Evolutionary conservation across 2,888 invertebrate species (phyloP), one percentile per base, ranked within the genome.

Genomic region (Calliphora vomitoria): DNA sequence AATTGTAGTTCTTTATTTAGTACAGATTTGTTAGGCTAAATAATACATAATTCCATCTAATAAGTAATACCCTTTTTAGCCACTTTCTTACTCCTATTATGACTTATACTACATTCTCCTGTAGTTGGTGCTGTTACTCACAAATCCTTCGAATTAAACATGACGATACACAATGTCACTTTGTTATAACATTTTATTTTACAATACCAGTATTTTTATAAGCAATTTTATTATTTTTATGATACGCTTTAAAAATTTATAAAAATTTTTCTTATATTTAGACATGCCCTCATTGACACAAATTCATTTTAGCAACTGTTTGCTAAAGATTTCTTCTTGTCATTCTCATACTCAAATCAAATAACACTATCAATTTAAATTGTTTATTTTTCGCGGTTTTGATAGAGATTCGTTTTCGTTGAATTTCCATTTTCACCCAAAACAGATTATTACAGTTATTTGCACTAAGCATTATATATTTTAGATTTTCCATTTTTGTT

Each of bases 301-400:
- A 20, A 20, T 53, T 25, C 10, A 10, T 47, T 75, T 47, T 31
- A 41, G 10, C 35, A 64, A 50, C 64, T 38, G 20, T 47, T 50
- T 50, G 60, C 60, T 44, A 1, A 44, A 58, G 11, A 38, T 18
- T 35, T 18, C 15, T 5, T n/a, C 41, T 38, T 47, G 31, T 62
- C 25, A 31, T 53, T 31, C n/a, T 11, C 8, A 55, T 8, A 5
- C 25, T 11, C 20, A 62, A 60, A 80, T 62, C 38, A 64, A 41
- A 64, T 64, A 18, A 41, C 25, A 64, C 41, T 71, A 38, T 15
- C 62, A 64, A 62, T 64, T 50, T 25, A 41, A 71, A 41, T 18
- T 53, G 38, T 72, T 71, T 53, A 41, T 25, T 72, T 53, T 81
- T 72, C 41, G 72, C n/a, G 62, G 41, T 81, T 81, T 79, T n/a